phyloP scores from a whole-genome alignment of 2,113 vertebrate genomes.

The Azemiops feae region DNA sequence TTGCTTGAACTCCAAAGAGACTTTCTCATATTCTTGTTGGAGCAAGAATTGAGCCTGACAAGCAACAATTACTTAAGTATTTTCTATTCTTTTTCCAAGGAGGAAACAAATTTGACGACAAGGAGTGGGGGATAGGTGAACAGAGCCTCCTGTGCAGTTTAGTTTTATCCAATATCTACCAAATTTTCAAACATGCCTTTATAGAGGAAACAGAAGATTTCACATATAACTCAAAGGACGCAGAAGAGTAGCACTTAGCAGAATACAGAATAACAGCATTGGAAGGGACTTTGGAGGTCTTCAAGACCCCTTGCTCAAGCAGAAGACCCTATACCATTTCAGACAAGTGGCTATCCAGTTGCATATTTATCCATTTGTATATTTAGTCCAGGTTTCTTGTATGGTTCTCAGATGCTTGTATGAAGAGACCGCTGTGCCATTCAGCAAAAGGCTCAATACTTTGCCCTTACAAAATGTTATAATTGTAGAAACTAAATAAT shows the following conservation, averaged over 20 bases:
- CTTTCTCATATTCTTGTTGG: not conserved
- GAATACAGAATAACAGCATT: not conserved
- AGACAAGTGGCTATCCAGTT: not conserved
- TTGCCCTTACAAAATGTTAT: not conserved
- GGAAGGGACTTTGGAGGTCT: no score
- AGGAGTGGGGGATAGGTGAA: not conserved
- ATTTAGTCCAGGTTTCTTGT: not conserved
- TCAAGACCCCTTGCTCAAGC: not conserved
- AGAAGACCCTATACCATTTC: not conserved
- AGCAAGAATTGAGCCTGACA: not conserved
- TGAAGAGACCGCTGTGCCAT: not conserved
- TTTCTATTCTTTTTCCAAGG: not conserved
- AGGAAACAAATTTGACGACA: not conserved
- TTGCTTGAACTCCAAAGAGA: not conserved
- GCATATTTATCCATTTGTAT: not conserved
- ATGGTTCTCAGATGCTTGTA: not conserved
- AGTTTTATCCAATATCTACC: not conserved
- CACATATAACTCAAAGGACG: not conserved
- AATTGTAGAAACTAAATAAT: not conserved
- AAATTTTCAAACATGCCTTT: not conserved
- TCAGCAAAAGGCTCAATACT: not conserved
- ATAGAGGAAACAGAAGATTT: not conserved
- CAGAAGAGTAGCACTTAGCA: not conserved
- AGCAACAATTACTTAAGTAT: not conserved
- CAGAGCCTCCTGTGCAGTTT: not conserved